Evolutionary conservation across 2,888 invertebrate genomes (phyloP).

Genomic region (Ectropis crepuscularia): DNA sequence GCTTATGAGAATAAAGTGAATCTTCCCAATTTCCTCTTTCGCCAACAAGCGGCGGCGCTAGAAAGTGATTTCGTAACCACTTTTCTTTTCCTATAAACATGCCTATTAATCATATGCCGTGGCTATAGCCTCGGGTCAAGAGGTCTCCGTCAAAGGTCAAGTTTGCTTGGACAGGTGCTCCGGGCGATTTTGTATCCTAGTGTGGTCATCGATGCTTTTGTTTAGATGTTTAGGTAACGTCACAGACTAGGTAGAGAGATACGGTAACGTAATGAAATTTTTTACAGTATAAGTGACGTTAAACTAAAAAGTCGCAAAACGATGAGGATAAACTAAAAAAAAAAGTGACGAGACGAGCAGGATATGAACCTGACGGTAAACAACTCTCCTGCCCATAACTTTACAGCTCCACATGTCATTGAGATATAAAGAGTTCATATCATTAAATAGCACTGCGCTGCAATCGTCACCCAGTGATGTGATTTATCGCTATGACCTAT

Average conservation of each 20-base stretch:
- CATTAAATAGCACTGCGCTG: no score
- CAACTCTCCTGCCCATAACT: no score
- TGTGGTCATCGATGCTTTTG: conserved; percentile 27
- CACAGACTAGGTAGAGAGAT: no score
- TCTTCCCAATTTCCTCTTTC: conserved; percentile 13
- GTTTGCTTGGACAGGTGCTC: conserved; percentile 25
- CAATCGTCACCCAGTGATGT: no score
- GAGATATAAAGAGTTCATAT: no score
- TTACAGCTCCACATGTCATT: no score
- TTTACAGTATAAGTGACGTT: neutral
- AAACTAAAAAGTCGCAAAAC: no score
- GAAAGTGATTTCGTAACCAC: conserved; percentile 32
- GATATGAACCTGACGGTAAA: no score
- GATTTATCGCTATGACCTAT: no score
- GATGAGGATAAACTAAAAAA: no score
- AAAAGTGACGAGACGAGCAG: no score
- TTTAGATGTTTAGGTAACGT: conserved; percentile 7
- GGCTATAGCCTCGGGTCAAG: conserved; percentile 31
- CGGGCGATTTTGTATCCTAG: conserved; percentile 34
- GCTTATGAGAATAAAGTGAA: neutral
- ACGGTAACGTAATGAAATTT: neutral
- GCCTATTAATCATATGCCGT: conserved; percentile 31
- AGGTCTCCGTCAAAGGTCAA: conserved; percentile 37
- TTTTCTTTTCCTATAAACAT: conserved; percentile 30
- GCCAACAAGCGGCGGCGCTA: conserved; percentile 3